Evolutionary conservation across 1,140 invertebrate genomes (phyloP).

Genomic region (Cydia fagiglandana): DNA sequence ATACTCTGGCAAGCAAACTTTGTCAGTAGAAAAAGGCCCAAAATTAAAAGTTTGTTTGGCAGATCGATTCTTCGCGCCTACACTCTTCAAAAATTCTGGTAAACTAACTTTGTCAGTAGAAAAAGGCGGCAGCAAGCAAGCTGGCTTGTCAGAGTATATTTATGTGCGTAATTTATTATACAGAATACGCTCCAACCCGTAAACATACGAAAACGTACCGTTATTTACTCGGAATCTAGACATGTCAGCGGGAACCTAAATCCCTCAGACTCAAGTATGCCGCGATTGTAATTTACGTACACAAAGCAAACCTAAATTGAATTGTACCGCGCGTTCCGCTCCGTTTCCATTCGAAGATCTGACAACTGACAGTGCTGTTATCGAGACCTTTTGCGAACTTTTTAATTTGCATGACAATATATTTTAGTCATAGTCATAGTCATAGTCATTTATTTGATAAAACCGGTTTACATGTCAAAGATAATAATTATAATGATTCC

Average conservation of each 20-base stretch:
- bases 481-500: no score
- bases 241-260: background rate
- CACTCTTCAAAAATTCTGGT: no score
- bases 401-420: slow-evolving; percentile 8
- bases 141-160: no score
- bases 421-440: no score
- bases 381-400: background rate
- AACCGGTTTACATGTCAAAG: no score
- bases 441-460: no score
- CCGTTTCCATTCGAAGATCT: slow-evolving; percentile 44
- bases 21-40: no score
- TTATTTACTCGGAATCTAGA: slow-evolving; percentile 4
- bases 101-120: no score
- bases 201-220: background rate
- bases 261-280: background rate
- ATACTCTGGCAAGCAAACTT: no score
- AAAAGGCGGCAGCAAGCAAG: no score
- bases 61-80: no score
- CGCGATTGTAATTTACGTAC: slow-evolving; percentile 57
- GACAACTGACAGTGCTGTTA: slow-evolving; percentile 21
- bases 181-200: background rate
- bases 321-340: slow-evolving; percentile 45
- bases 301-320: slow-evolving; percentile 66
- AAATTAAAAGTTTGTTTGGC: no score
- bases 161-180: background rate